Conservation (phyloP, 2,888 invertebrate species). For the Xiphydria camelus region DNA sequence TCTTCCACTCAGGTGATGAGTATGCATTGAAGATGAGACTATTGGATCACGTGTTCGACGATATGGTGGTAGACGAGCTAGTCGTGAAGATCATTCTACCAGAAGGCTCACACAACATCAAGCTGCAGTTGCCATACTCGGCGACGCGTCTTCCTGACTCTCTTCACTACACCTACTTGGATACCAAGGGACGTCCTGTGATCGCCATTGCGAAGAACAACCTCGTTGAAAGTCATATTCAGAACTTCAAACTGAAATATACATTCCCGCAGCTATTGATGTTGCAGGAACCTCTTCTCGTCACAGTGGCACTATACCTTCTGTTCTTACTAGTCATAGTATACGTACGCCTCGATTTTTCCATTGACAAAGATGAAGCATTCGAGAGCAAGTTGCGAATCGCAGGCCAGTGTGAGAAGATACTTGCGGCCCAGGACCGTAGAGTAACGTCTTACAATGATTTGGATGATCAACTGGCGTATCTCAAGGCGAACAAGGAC, state of each 20-base stretch:
- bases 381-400: conserved; percentile 59
- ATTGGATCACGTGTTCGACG: conserved; percentile 96
- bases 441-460: conserved; percentile 65
- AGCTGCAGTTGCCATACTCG: conserved; percentile 79
- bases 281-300: conserved; percentile 90
- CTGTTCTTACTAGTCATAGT: conserved; percentile 91
- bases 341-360: conserved; percentile 94
- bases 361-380: conserved; percentile 75
- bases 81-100: conserved; percentile 89
- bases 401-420: conserved; percentile 61
- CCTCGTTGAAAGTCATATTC: conserved; percentile 94
- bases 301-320: conserved; percentile 84
- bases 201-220: conserved; percentile 80
- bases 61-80: conserved; percentile 91
- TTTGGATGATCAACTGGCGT: conserved; percentile 65
- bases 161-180: conserved; percentile 90
- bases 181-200: conserved; percentile 91
- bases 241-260: conserved; percentile 89
- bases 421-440: conserved; percentile 64
- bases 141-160: conserved; percentile 75
- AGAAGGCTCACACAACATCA: conserved; percentile 84
- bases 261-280: conserved; percentile 83
- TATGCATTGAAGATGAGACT: conserved; percentile 90
- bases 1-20: conserved; percentile 78
- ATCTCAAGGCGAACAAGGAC: conserved; percentile 66